A percentile compares a stretch with the other conserved stretches of the same genome.
These are phyloP conservation scores for Cinara cedri DNA, from an alignment of 2,888 invertebrate genomes.

Conservation along the genomic window DNA sequence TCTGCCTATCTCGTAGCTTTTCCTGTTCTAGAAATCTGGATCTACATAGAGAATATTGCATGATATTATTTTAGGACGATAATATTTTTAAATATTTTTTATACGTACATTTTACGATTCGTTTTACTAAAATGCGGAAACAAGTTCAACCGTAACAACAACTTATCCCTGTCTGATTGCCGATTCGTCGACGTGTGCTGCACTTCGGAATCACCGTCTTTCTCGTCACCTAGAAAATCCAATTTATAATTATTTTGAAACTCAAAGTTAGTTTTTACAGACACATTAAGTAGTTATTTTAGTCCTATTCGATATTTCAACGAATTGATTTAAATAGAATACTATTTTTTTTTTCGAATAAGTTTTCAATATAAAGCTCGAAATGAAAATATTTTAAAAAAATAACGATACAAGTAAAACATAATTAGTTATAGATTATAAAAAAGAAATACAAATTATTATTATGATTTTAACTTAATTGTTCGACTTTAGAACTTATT, in stretches of 20 bases:
- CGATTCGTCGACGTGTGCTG: not conserved
- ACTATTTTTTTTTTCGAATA: too few species aligned
- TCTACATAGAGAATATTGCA: not conserved
- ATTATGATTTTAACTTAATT: too few species aligned
- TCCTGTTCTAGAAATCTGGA: not conserved
- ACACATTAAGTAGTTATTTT: too few species aligned
- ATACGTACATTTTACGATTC: slow-evolving; percentile 20
- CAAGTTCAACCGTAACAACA: slow-evolving; percentile 34
- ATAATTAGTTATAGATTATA: too few species aligned
- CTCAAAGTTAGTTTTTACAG: too few species aligned
- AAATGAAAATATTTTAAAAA: too few species aligned
- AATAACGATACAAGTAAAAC: too few species aligned
- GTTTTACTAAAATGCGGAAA: slow-evolving; percentile 26
- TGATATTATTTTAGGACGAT: not conserved
- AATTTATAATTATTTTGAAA: not conserved
- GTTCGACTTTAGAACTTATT: too few species aligned
- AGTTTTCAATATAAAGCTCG: too few species aligned
- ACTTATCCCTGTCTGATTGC: slow-evolving; percentile 3
- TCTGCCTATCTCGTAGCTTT: not conserved
- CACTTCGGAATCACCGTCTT: not conserved
- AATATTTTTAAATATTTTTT: not conserved
- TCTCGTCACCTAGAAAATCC: not conserved
- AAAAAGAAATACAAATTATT: too few species aligned
- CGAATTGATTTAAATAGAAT: too few species aligned
- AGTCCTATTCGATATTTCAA: too few species aligned